Conservation (phyloP, 1,140 invertebrate species). For the Parapsyche elsis region DNA sequence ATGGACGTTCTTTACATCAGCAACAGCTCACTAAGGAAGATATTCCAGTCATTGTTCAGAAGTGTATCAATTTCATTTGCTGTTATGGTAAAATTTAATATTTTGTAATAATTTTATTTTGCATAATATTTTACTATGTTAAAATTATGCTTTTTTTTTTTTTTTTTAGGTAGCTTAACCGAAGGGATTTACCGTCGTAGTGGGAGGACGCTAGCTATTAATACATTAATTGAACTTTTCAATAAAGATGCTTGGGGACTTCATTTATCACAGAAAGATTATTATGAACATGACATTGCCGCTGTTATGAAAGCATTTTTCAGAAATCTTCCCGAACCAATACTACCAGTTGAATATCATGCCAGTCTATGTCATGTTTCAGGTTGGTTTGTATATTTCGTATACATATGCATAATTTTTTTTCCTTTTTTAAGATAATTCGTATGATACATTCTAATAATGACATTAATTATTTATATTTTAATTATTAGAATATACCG, state of each 20-base stretch:
- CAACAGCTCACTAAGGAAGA: constrained; percentile 89
- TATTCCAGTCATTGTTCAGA: constrained; percentile 89
- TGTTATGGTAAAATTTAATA: constrained; percentile 73
- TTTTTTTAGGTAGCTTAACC: constrained; percentile 76
- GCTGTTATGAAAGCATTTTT: constrained; percentile 87
- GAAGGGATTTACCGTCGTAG: constrained; percentile 88
- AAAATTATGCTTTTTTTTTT: constrained; percentile 32
- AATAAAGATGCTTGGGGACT: constrained; percentile 85
- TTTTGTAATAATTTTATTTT: constrained; percentile 22
- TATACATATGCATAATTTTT: no score
- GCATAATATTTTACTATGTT: no score
- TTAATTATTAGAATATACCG: constrained; percentile 52
- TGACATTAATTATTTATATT: background rate
- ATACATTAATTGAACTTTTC: constrained; percentile 79
- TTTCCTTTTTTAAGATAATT: background rate
- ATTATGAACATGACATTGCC: constrained; percentile 87
- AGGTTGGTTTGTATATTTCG: constrained; percentile 55
- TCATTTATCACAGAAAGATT: constrained; percentile 78
- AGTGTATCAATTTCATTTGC: constrained; percentile 90
- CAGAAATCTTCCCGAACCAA: constrained; percentile 79
- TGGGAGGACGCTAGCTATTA: constrained; percentile 80
- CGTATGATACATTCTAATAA: no score
- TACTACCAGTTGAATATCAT: constrained; percentile 65
- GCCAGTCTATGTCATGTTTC: constrained; percentile 53
- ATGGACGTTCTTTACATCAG: constrained; percentile 79